These are phyloP conservation scores for Thamnaconus septentrionalis DNA, from an alignment of 2,113 vertebrate species.

Conservation along the genomic window DNA sequence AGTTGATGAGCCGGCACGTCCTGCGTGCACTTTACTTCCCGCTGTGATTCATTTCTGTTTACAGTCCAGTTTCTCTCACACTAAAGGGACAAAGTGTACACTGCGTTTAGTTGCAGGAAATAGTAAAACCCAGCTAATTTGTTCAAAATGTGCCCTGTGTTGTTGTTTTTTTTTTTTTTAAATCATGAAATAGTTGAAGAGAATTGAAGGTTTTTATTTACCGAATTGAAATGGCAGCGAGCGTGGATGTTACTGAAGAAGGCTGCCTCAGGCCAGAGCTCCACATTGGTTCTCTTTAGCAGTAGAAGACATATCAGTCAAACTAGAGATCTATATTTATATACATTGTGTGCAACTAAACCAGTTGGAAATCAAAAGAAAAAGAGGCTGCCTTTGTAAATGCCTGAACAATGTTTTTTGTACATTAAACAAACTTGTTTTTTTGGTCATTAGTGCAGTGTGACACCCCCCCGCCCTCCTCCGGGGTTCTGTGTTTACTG, in stretches of 20 bases:
- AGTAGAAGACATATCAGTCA: slow-evolving; percentile 54
- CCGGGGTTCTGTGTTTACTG: slow-evolving; percentile 61
- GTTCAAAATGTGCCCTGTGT: neutral
- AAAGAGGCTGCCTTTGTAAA: slow-evolving; percentile 70
- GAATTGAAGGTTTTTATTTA: neutral
- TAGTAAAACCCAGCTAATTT: neutral
- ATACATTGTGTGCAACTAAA: slow-evolving; percentile 30
- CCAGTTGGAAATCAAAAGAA: slow-evolving; percentile 26
- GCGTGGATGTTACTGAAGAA: slow-evolving; percentile 13
- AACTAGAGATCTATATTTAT: slow-evolving; percentile 77
- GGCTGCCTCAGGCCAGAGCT: slow-evolving; percentile 25
- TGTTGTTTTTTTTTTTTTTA: neutral
- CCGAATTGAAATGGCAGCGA: slow-evolving; percentile 11
- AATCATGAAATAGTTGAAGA: neutral
- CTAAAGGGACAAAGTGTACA: slow-evolving; percentile 43
- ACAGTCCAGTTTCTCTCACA: slow-evolving; percentile 25
- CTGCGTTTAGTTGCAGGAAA: neutral
- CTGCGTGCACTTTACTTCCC: slow-evolving; percentile 34
- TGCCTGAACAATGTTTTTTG: slow-evolving; percentile 61
- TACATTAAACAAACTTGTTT: slow-evolving; percentile 60
- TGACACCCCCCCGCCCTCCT: slow-evolving; percentile 26
- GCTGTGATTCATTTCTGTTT: slow-evolving; percentile 22
- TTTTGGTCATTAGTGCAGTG: slow-evolving; percentile 66
- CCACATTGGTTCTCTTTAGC: slow-evolving; percentile 15
- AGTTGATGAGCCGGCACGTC: slow-evolving; percentile 41